Evolutionary conservation across 2,888 invertebrate genomes (phyloP), one percentile per base, ranked within the genome.

Genomic region (Heliconius charithonia): DNA sequence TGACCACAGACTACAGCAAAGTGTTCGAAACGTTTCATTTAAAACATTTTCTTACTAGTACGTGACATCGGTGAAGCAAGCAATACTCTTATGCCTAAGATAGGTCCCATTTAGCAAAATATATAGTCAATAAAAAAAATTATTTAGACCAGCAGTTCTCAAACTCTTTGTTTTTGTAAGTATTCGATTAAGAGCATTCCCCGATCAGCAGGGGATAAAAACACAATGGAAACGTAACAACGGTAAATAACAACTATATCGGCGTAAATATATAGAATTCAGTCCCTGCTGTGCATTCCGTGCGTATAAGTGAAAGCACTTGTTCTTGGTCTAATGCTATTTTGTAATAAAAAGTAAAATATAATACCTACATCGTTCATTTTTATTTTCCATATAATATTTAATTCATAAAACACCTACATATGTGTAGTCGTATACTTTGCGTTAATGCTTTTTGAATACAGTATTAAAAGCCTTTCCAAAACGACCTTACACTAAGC

Each of bases 241-340:
- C 6, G 4, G 12, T 71, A 56, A 32, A 37, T 67, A 37, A 67
- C 2, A 22, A 71, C 51, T 71, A 25, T 62, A 37, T 59, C 62
- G 25, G 13, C 25, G 62, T 19, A 63, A 63, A 51, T 56, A 56
- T 29, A 32, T 16, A 27, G 4, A 72, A n/a, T 59, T 59, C 59
- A 45, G 19, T 67, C 66, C 77, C 77, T 62, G 67, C 74, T 62
- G 67, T 37, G 74, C 78, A 69, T 63, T 51, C 62, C 25, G 37
- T 62, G 70, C 45, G 73, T 67, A 67, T 29, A 45, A 73, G 62
- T 62, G 67, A 74, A 78, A 69, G 73, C 77, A 74, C 77, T 78
- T 74, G 73, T 59, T 62, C n/a, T 69, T 29, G n/a, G 25, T 27
- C 73, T 74, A 59, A 62, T 66, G 51, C 67, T n/a, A 25, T 66